Evolutionary conservation across 2,113 vertebrate species (phyloP), one percentile per base, ranked within the genome.

Genomic region (Clarias macrocephalus): DNA sequence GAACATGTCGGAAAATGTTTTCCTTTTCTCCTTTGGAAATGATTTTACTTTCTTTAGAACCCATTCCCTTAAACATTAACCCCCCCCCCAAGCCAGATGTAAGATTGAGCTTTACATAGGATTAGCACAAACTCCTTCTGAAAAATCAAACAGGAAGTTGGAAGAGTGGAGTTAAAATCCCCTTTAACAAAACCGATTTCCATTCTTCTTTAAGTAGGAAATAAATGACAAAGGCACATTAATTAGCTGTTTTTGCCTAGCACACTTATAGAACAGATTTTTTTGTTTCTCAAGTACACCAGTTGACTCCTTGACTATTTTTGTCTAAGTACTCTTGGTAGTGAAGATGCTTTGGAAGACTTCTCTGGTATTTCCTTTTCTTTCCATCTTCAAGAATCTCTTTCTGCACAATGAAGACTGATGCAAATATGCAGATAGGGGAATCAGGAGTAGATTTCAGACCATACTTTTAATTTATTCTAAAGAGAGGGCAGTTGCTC

Each of bases 291-390:
- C 9, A 85, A 86, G 89, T 80, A 63, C 65, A 76, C 86, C 82
- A 86, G 13, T 91, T 88, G 90, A 63, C 90, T 91, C 48, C 85
- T 77, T 91, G 84, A 66, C 85, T 89, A 72, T 88, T 10, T 73
- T 57, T 54, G 86, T 62, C 76, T 63, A 91, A 90, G 91, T 87
- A 90, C 91, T 85, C 92, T 93, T 92, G 91, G 92, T 88, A 65
- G 83, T 63, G 88, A 89, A 89, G 85, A 89, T 85, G 80, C 80
- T 86, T 85, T 6, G n/a, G 59, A 11, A 60, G 85, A 93, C 91
- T 91, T 95, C 93, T 93, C 80, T 3, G 18, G 8, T 10, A 48
- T 52, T 86, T 83, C 90, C 81, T 80, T 65, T 91, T 90, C 79
- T 81, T 87, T 88, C 79, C 85, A 90, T 90, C 88, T 65, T 93